A percentile compares a stretch with the other conserved stretches of the same genome.
Evolutionary conservation across 2,888 invertebrate genomes (phyloP).

Genomic region (Microchrysa polita): DNA sequence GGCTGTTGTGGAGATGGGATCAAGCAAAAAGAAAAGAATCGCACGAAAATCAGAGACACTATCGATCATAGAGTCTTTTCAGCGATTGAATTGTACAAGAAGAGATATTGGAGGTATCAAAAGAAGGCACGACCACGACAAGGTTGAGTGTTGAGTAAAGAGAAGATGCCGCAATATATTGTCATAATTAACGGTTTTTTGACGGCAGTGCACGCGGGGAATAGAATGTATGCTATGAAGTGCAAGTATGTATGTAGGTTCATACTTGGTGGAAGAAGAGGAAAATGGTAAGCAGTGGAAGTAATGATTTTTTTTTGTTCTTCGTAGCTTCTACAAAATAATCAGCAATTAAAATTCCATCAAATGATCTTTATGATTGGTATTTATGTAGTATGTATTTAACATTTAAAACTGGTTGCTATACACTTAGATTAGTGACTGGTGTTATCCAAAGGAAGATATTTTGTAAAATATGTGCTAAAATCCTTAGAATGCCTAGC

Average conservation of each 20-base stretch:
- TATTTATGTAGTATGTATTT: no score
- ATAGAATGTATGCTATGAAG: neutral
- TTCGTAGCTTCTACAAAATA: neutral
- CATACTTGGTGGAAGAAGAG: no score
- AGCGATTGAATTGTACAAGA: neutral
- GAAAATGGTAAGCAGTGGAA: neutral
- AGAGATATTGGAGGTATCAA: neutral
- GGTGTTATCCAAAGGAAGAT: no score
- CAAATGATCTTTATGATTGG: slow-evolving; percentile 25
- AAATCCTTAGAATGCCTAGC: no score
- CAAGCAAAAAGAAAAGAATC: slow-evolving; percentile 7
- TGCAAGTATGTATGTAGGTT: no score
- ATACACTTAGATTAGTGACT: no score
- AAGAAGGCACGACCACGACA: slow-evolving; percentile 19
- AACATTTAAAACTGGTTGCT: no score
- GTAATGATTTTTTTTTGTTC: neutral
- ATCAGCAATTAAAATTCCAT: slow-evolving; percentile 28
- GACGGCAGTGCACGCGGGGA: neutral
- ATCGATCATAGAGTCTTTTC: neutral
- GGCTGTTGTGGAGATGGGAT: neutral
- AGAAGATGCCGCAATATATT: slow-evolving; percentile 7
- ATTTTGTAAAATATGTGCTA: no score
- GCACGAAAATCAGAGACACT: neutral
- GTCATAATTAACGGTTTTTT: slow-evolving; percentile 26
- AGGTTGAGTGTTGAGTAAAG: slow-evolving; percentile 14